These are phyloP conservation scores for Pelochelys cantorii DNA, from an alignment of 2,797 vertebrate genomes.

Conservation along the genomic window DNA sequence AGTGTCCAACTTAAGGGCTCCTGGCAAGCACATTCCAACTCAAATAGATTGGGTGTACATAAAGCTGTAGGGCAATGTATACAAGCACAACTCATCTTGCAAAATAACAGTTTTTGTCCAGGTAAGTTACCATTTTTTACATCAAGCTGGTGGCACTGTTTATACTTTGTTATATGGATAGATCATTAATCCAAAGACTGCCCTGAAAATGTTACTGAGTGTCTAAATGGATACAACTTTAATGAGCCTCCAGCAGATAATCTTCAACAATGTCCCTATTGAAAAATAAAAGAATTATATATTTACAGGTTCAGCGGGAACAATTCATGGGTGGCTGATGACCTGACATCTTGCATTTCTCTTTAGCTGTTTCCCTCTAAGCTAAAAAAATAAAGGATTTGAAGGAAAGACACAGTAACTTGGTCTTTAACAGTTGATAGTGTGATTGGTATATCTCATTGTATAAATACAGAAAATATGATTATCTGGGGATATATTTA, in stretches of 20 bases:
- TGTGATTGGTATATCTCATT: not conserved
- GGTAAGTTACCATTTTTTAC: not conserved
- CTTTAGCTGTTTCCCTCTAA: not conserved
- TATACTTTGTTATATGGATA: not conserved
- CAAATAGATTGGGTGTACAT: too few relatives aligned
- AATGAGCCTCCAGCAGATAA: not conserved
- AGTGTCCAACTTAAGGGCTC: too few relatives aligned
- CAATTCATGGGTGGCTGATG: not conserved
- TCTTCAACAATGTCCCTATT: not conserved
- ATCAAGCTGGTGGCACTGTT: not conserved
- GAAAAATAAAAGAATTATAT: not conserved
- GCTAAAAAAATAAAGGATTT: not conserved
- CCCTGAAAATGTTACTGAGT: not conserved
- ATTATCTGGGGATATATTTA: not conserved
- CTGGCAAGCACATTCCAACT: too few relatives aligned
- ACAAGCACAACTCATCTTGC: too few relatives aligned
- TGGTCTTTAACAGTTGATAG: constrained; percentile 27
- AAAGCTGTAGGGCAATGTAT: too few relatives aligned
- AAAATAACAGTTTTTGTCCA: too few relatives aligned
- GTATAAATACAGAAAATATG: constrained; percentile 1
- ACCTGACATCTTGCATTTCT: not conserved
- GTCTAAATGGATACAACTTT: not conserved
- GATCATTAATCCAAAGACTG: not conserved
- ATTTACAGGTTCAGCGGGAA: not conserved
- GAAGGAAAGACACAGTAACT: not conserved